Evolutionary conservation across 2,113 vertebrate genomes (phyloP), one percentile per base, ranked within the genome.

Genomic region (Gobiocypris rarus): DNA sequence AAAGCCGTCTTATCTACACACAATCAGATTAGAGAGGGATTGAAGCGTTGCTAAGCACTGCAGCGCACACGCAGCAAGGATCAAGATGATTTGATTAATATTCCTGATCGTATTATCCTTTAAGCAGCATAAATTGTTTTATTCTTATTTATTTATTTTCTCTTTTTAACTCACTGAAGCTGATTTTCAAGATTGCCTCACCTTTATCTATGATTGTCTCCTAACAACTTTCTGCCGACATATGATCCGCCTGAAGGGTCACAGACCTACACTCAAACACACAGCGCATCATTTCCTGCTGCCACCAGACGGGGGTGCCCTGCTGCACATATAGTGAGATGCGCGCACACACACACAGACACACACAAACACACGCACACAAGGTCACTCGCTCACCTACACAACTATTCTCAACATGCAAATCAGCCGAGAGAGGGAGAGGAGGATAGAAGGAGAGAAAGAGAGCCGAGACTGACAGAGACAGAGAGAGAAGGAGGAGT

Each of bases 81-180:
- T 95, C 90, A 92, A 93, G 91, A 93, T 94, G 94, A 95, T 94
- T 95, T 93, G 93, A 95, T 95, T 94, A 94, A 93, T 93, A 93
- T 92, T 94, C 86, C 84, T 88, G 89, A 90, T 93, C 90, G 92
- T 93, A 93, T 94, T 94, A 95, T 94, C 93, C 92, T 91, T 94
- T 94, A 95, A 94, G 93, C 93, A 90, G 91, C 89, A 93, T 87
- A 90, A 93, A 93, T 93, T 94, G 91, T 93, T 95, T 92, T 92
- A 91, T 92, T 92, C 89, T 89, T 92, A 87, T 91, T 93, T 92
- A 90, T 93, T 93, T 92, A 88, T 92, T 71, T 74, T 31, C 24
- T 70, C 69, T 86, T 86, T 38, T 85, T 71, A 50, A 34, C 34
- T 59, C 38, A 4, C 50, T 28, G 74, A 59, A 84, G 34, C 86